These are phyloP conservation scores for Pimpla rufipes DNA, from an alignment of 2,888 invertebrate genomes.

Conservation along the genomic window DNA sequence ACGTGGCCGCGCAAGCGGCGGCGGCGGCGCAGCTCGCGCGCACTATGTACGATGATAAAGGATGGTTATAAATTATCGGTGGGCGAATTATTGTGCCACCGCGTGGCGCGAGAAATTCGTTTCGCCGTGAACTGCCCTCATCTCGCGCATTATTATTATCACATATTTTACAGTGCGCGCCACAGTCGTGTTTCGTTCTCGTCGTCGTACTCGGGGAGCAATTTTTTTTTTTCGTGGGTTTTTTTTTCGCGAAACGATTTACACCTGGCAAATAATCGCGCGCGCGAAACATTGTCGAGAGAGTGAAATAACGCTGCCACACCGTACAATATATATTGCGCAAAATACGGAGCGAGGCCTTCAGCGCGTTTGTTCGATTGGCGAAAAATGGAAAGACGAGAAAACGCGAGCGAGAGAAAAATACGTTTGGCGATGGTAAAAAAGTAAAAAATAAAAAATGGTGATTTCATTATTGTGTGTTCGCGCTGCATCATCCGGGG, in stretches of 20 bases:
- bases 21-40: not conserved
- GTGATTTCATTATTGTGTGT: too few relatives aligned
- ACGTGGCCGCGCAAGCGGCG: not conserved
- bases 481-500: too few relatives aligned
- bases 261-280: conserved; percentile 22
- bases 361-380: too few relatives aligned
- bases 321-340: too few relatives aligned
- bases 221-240: not conserved
- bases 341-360: too few relatives aligned
- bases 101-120: conserved; percentile 51
- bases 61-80: conserved; percentile 61
- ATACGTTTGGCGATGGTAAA: too few relatives aligned
- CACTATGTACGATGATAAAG: conserved; percentile 52
- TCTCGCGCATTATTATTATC: conserved; percentile 33
- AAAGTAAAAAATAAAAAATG: too few relatives aligned
- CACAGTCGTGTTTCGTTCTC: conserved; percentile 28
- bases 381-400: too few relatives aligned
- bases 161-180: conserved; percentile 17
- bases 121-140: conserved; percentile 24
- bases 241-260: conserved; percentile 27
- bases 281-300: conserved; percentile 34
- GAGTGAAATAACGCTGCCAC: not conserved
- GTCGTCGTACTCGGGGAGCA: conserved; percentile 17
- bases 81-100: conserved; percentile 59
- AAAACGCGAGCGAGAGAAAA: too few relatives aligned